These are phyloP conservation scores for Archivesica marissinica DNA, from an alignment of 1,140 invertebrate species.

Conservation along the genomic window DNA sequence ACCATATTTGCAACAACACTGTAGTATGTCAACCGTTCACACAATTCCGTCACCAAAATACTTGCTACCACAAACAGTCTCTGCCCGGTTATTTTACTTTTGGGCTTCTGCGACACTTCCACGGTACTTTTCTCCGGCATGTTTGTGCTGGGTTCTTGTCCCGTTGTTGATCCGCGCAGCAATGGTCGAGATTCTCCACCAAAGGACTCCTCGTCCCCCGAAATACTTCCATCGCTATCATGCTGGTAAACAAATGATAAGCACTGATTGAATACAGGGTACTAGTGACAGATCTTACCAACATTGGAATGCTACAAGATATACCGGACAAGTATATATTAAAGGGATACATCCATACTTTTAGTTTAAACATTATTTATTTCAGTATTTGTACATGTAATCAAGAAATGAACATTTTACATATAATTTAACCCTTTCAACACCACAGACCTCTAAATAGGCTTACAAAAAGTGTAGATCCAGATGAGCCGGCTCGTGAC, in stretches of 20 bases:
- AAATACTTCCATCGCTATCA: slow-evolving; percentile 20
- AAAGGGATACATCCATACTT: no score
- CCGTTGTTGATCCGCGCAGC: neutral
- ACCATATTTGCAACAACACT: slow-evolving; percentile 74
- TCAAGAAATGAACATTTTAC: no score
- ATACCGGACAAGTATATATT: no score
- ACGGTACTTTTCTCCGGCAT: neutral
- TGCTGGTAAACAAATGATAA: neutral
- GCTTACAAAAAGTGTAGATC: no score
- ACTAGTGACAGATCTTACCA: neutral
- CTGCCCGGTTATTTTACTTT: slow-evolving; percentile 37
- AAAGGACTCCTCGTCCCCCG: neutral
- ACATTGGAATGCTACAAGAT: neutral
- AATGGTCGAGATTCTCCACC: neutral
- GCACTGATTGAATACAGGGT: neutral
- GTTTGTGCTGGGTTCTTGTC: neutral
- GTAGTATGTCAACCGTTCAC: slow-evolving; percentile 74
- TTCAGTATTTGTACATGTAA: no score
- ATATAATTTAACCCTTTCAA: no score
- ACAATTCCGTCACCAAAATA: slow-evolving; percentile 72
- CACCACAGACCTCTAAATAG: no score
- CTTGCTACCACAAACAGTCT: slow-evolving; percentile 56
- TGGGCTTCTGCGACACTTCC: neutral
- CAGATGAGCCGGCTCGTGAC: no score
- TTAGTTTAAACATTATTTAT: no score